Evolutionary conservation across 1,140 invertebrate genomes (phyloP).

Genomic region (Schmidtea mediterranea): DNA sequence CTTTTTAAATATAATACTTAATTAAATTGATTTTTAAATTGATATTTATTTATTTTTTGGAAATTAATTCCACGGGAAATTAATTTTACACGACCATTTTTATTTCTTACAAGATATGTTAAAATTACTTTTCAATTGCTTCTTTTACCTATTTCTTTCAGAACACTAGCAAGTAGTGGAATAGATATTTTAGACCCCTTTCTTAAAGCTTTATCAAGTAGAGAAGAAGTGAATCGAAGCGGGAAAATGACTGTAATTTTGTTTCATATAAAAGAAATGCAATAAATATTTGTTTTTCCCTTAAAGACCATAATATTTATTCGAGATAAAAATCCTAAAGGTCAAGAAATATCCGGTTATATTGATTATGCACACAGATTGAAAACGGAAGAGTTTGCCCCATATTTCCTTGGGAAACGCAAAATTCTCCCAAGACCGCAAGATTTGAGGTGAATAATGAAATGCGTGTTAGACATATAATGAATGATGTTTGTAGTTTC

Average conservation of each 20-base stretch:
- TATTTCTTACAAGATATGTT: no score
- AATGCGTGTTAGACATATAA: background rate
- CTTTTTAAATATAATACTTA: no score
- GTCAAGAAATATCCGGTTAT: constrained; percentile 45
- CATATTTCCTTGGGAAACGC: constrained; percentile 38
- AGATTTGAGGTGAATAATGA: constrained; percentile 35
- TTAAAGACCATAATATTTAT: constrained; percentile 42
- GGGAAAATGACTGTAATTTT: constrained; percentile 31
- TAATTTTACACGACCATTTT: no score
- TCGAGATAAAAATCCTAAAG: constrained; percentile 33
- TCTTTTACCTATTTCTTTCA: constrained; percentile 11
- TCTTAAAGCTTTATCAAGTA: constrained; percentile 35
- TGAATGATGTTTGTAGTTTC: constrained; percentile 18
- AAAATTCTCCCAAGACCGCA: constrained; percentile 34
- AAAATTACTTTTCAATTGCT: no score
- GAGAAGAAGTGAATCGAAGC: constrained; percentile 39
- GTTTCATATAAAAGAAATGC: background rate
- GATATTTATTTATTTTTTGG: no score
- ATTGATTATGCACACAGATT: constrained; percentile 45
- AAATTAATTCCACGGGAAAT: no score
- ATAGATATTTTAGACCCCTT: constrained; percentile 32
- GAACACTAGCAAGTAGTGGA: constrained; percentile 22
- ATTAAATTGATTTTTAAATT: no score
- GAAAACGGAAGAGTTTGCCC: constrained; percentile 39
- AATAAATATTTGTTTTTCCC: background rate